phyloP scores from a whole-genome alignment of 2,113 vertebrate species.

The Dicentrarchus labrax region DNA sequence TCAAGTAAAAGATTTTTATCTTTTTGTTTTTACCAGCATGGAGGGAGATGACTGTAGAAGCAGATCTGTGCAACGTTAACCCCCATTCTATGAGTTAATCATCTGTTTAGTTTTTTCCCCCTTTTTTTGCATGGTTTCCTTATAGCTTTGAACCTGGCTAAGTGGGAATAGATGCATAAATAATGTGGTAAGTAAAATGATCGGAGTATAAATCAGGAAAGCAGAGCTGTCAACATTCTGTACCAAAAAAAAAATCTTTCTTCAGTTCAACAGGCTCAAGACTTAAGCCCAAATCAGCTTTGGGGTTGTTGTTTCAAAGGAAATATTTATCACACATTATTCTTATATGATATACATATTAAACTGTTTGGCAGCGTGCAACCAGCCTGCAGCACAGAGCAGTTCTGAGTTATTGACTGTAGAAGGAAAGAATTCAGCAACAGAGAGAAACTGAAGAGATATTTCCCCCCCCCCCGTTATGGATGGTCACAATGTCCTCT shows the following conservation, averaged over 20 bases:
- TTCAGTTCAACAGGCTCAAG: background rate
- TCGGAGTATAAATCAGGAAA: background rate
- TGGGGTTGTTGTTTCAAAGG: background rate
- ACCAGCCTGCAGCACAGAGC: background rate
- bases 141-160: background rate
- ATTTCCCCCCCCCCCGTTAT: too few relatives aligned
- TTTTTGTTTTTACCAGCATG: slow-evolving; percentile 30
- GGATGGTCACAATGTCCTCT: background rate
- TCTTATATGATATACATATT: background rate
- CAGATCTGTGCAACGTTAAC: slow-evolving; percentile 28
- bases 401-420: background rate
- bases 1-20: slow-evolving; percentile 46
- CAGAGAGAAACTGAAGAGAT: background rate
- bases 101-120: background rate
- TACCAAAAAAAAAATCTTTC: background rate
- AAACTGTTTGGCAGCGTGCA: background rate
- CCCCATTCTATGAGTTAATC: slow-evolving; percentile 42
- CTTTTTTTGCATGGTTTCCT: background rate
- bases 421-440: background rate
- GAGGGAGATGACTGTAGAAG: slow-evolving; percentile 6
- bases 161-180: slow-evolving; percentile 19
- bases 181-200: slow-evolving; percentile 15
- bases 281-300: background rate
- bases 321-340: background rate
- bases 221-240: slow-evolving; percentile 11